Percentiles rank a stretch among this genome's conserved stretches.
These are phyloP conservation scores for Meiosimyza decipiens DNA, from an alignment of 2,888 invertebrate species.

Conservation along the genomic window DNA sequence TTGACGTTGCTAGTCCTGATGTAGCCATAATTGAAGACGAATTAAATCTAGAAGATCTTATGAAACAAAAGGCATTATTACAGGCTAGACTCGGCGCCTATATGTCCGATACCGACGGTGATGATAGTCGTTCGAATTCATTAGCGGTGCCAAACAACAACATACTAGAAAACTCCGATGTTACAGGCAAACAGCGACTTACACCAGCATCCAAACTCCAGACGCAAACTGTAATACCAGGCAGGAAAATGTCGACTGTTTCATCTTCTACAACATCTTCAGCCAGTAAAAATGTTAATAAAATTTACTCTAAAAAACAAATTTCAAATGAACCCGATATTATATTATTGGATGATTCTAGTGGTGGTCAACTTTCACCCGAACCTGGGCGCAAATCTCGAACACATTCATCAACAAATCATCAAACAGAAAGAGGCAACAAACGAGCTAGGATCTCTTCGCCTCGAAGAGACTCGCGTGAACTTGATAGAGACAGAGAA, in stretches of 20 bases:
- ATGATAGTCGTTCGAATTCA: slow-evolving; percentile 63
- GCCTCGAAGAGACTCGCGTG: slow-evolving; percentile 37
- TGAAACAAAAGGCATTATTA: slow-evolving; percentile 87
- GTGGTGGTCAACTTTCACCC: slow-evolving; percentile 71
- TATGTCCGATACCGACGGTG: slow-evolving; percentile 75
- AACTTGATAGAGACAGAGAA: slow-evolving; percentile 39
- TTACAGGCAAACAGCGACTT: background rate
- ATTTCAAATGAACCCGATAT: slow-evolving; percentile 69
- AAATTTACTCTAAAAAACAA: slow-evolving; percentile 61
- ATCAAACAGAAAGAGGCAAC: slow-evolving; percentile 37
- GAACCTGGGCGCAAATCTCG: slow-evolving; percentile 52
- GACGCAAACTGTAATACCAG: slow-evolving; percentile 13
- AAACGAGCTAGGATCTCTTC: slow-evolving; percentile 40
- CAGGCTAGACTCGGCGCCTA: slow-evolving; percentile 84
- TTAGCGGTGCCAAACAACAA: slow-evolving; percentile 30
- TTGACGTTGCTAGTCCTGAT: slow-evolving; percentile 78
- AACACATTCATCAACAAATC: slow-evolving; percentile 50
- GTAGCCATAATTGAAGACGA: slow-evolving; percentile 84
- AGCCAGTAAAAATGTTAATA: slow-evolving; percentile 65
- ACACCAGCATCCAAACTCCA: slow-evolving; percentile 7
- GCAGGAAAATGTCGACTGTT: slow-evolving; percentile 37
- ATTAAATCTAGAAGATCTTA: slow-evolving; percentile 86
- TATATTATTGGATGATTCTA: slow-evolving; percentile 75
- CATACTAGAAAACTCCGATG: background rate
- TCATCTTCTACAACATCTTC: slow-evolving; percentile 51